A percentile compares a stretch with the other conserved stretches of the same genome.
Conservation (phyloP, 2,888 invertebrate genomes). For the Epiblema foenella region DNA sequence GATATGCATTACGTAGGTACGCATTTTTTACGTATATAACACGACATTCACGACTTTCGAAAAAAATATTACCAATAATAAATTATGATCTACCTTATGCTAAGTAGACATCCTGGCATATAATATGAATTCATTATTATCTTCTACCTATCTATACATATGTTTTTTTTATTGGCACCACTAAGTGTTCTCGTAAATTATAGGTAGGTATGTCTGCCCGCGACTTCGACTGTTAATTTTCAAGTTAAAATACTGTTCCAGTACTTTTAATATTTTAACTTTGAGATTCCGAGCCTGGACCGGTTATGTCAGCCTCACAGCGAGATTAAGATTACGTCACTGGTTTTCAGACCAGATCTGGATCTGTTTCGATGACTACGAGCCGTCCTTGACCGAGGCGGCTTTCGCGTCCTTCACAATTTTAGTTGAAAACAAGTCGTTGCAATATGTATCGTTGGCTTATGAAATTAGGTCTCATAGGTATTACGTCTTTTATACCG, state of each 20-base stretch:
- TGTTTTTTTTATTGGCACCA: too few relatives aligned
- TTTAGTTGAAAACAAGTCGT: background rate
- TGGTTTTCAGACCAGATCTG: conserved; percentile 35
- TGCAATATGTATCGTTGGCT: background rate
- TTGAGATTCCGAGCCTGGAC: conserved; percentile 12
- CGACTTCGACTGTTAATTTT: too few relatives aligned
- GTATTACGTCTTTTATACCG: background rate
- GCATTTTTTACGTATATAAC: too few relatives aligned
- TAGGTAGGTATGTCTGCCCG: too few relatives aligned
- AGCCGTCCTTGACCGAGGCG: conserved; percentile 36
- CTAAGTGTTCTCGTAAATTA: too few relatives aligned
- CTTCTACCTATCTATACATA: too few relatives aligned
- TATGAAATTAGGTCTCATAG: background rate
- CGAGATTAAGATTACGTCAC: conserved; percentile 44
- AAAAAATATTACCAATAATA: too few relatives aligned
- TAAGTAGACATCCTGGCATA: too few relatives aligned
- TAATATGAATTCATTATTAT: too few relatives aligned
- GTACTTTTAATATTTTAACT: background rate
- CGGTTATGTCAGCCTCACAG: conserved; percentile 39
- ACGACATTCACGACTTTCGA: background rate
- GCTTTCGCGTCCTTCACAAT: conserved; percentile 33
- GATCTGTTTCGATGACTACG: conserved; percentile 38
- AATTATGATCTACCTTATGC: too few relatives aligned
- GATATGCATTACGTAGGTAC: too few relatives aligned
- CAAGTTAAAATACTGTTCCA: conserved; percentile 12